phyloP scores from a whole-genome alignment of 2,797 vertebrate species.

The Chelidonichthys spinosus region DNA sequence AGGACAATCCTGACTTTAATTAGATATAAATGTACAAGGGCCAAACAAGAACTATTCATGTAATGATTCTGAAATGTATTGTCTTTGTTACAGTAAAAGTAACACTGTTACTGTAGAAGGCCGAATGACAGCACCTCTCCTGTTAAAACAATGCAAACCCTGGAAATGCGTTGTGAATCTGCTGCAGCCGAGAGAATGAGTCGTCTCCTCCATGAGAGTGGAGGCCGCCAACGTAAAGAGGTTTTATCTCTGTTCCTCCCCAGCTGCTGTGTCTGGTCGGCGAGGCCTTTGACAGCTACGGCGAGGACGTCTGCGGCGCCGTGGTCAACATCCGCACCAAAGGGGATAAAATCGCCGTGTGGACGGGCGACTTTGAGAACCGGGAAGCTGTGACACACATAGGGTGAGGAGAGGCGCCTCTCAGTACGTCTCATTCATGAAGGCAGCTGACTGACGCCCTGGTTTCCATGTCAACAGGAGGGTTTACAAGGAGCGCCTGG shows the following conservation, averaged over 20 bases:
- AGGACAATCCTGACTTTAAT: not conserved
- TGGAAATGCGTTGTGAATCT: not conserved
- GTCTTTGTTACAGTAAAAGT: not conserved
- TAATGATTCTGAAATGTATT: not conserved
- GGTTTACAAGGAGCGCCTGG: constrained; percentile 98
- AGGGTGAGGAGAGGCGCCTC: constrained; percentile 86
- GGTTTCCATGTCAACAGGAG: constrained; percentile 81
- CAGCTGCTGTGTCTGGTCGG: constrained; percentile 98
- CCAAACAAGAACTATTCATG: not conserved
- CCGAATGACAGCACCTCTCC: not conserved
- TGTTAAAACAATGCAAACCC: too few species aligned
- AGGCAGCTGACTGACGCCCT: not conserved
- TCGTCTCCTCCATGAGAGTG: not conserved
- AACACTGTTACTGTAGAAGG: not conserved
- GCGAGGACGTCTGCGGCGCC: constrained; percentile 96
- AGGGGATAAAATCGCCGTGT: constrained; percentile 98
- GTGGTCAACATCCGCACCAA: constrained; percentile 99
- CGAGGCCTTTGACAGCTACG: constrained; percentile 98
- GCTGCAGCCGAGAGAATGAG: not conserved
- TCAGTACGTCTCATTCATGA: not conserved
- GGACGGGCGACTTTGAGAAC: constrained; percentile 98
- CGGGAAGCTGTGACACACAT: constrained; percentile 96
- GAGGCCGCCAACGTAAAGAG: too few species aligned
- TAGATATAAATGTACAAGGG: not conserved
- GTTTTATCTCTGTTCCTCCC: not conserved